Evolutionary conservation across 2,888 invertebrate species (phyloP).

Genomic region (Julus scanicus): DNA sequence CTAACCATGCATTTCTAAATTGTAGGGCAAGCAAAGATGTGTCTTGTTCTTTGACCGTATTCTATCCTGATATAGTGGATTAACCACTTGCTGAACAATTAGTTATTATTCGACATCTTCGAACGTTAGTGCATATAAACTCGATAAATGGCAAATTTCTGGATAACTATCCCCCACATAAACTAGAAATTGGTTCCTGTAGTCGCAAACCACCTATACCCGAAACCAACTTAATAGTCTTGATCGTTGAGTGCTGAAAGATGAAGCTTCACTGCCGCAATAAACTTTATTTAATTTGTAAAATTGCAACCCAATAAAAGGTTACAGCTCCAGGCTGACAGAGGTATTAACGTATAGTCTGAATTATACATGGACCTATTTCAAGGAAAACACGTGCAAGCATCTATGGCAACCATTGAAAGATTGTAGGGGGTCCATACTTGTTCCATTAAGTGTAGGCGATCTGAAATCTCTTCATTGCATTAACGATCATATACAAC

Average conservation of each 20-base stretch:
- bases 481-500: conserved; percentile 6
- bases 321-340: neutral
- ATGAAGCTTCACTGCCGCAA: neutral
- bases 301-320: conserved; percentile 25
- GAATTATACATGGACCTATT: conserved; percentile 19
- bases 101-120: no score
- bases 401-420: neutral
- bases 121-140: no score
- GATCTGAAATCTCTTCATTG: conserved; percentile 15
- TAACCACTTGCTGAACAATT: no score
- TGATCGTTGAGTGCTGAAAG: neutral
- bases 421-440: conserved; percentile 6
- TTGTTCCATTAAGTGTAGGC: conserved; percentile 40
- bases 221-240: neutral
- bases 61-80: no score
- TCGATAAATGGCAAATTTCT: no score
- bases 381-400: neutral
- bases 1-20: no score
- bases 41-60: no score
- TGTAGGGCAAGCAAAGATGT: no score
- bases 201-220: neutral
- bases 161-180: no score
- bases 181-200: neutral
- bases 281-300: conserved; percentile 39
- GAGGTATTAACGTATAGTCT: neutral